Conservation (phyloP, 2,797 vertebrate genomes). For the Falco concolor region DNA sequence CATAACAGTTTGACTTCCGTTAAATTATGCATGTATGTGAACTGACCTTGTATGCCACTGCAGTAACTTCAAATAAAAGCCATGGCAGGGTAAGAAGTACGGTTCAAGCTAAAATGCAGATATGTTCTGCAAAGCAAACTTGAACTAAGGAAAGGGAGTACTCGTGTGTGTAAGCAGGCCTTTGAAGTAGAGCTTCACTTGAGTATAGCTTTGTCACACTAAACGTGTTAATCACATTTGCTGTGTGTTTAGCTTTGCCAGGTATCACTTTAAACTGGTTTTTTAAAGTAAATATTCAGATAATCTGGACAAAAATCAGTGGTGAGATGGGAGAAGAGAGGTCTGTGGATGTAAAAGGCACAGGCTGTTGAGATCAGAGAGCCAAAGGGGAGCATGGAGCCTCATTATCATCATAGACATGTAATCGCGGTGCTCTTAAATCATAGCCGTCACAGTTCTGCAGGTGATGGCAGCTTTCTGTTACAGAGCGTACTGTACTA, state of each 20-base stretch:
- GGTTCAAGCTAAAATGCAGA: background rate
- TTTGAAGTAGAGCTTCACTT: background rate
- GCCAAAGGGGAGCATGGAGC: background rate
- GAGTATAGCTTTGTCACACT: background rate
- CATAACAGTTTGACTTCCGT: background rate
- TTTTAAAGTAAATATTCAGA: background rate
- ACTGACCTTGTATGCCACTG: background rate
- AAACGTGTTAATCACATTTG: rapidly evolving
- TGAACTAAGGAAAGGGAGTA: background rate
- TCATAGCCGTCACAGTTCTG: background rate
- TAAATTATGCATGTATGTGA: background rate
- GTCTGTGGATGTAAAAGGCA: background rate
- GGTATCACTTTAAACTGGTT: background rate
- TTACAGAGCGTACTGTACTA: background rate
- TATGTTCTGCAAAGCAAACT: background rate
- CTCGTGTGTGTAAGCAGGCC: background rate
- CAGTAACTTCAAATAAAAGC: background rate
- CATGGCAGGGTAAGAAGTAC: background rate
- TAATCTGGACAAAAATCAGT: background rate
- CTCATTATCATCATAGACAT: rapidly evolving
- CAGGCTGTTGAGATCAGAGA: background rate
- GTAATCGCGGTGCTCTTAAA: background rate
- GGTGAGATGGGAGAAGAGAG: background rate
- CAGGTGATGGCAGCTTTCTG: background rate
- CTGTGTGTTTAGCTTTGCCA: background rate